Percentiles rank a stretch among this genome's conserved stretches.
phyloP scores from a whole-genome alignment of 2,888 invertebrate genomes.

The Ornithoptera alexandrae region DNA sequence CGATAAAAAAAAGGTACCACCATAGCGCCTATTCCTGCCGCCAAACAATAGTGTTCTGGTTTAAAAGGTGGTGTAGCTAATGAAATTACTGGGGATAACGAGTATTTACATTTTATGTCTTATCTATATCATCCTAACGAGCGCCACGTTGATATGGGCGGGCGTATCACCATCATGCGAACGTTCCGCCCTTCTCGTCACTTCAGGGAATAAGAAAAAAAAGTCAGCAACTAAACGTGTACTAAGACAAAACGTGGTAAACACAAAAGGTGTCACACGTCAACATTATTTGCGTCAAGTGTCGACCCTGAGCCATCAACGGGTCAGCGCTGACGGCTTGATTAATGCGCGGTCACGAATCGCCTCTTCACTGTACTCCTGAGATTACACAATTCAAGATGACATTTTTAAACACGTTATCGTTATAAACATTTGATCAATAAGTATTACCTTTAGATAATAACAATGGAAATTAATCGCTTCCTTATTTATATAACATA shows the following conservation, averaged over 20 bases:
- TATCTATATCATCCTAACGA: too few relatives aligned
- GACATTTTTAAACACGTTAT: slow-evolving; percentile 3
- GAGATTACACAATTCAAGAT: slow-evolving; percentile 9
- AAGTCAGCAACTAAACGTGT: not conserved
- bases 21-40: too few relatives aligned
- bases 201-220: not conserved
- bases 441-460: not conserved
- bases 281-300: slow-evolving; percentile 16
- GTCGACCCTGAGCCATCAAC: slow-evolving; percentile 18
- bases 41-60: too few relatives aligned
- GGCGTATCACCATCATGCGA: too few relatives aligned
- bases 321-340: slow-evolving; percentile 56
- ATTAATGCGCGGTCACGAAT: slow-evolving; percentile 78
- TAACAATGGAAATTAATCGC: not conserved
- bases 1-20: too few relatives aligned
- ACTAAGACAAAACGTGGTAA: slow-evolving; percentile 1
- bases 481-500: too few relatives aligned
- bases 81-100: too few relatives aligned
- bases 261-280: slow-evolving; percentile 12
- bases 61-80: too few relatives aligned
- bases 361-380: slow-evolving; percentile 38
- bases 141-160: too few relatives aligned
- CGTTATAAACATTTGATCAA: slow-evolving; percentile 1
- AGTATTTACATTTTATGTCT: too few relatives aligned
- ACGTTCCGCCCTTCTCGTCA: too few relatives aligned